Base-by-base conservation (phyloP, 2,888 invertebrate species). In the Hipparchia semele region DNA sequence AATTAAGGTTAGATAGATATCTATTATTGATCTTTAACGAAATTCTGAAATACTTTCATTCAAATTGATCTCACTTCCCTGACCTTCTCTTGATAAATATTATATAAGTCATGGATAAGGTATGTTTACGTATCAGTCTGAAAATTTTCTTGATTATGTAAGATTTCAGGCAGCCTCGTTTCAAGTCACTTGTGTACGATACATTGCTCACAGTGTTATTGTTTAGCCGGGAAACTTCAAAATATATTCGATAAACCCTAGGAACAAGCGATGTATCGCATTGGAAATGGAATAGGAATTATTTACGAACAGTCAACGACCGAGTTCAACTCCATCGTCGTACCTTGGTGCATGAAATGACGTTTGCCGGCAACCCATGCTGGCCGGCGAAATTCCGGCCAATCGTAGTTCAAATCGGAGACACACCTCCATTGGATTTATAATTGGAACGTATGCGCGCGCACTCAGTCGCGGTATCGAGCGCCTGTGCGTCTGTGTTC, bases 391-490 rank as follows among this genome's bases (percentile, higher is more conserved):
- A 75, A 68, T 68, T 65, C 68, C 82, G 77, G 73, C 92, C 92
- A 91, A 92, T 92, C 78, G 82, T 84, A 73, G 75, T 74, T 73
- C 80, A 76, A 77, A 77, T 67, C 75, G 77, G 81, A 84, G 93
- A 92, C 93, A 93, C 92, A 93, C 93, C 93, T 91, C 89, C 92
- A 82, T 82, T 84, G 82, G 84, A 82, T 89, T 92, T 92, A 89
- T 89, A 91, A 91, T 89, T 88, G 89, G 91, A 89, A 85, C 88
- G 87, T 80, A 78, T 91, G 92, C 91, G 93, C 87, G 91, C 92
- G 91, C 91, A 87, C 80, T 81, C 84, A 80, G 83, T 81, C 82
- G 82, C 83, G 81, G 85, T 92, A 92, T 92, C 83, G 91, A 92
- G 85, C 91, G 83, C 75, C 75, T 76, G 69, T 70, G 86, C 88